Evolutionary conservation across 2,888 invertebrate genomes (phyloP), one percentile per base, ranked within the genome.

Genomic region (Philereme vetulata): DNA sequence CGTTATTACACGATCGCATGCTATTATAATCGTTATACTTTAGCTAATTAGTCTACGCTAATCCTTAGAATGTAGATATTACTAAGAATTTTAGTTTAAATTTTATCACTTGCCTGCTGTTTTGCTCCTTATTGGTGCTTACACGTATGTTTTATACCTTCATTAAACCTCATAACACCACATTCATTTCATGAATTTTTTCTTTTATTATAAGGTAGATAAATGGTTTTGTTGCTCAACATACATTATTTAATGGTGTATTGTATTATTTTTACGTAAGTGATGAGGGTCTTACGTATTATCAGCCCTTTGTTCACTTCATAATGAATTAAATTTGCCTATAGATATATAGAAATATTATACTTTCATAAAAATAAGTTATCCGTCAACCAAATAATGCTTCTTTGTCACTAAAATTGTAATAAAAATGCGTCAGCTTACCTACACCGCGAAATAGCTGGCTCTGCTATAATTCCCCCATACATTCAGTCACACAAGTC

Each of bases 371-470:
- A 47, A 52, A 38, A 10, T 21, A 57, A 42, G 32, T 34, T 46
- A 9, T 7, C 40, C 35, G 34, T 53, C 50, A 56, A 54, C 51
- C 35, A 60, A 58, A 64, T 56, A 55, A 52, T 10, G 56, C 56
- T 53, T 55, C 21, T 21, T 49, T 49, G 57, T 60, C 55, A 50
- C 55, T 60, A 53, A 61, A 43, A 61, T 53, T 58, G 58, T 56
- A 56, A 60, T 58, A 65, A 58, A 65, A 62, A 55, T 59, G 51
- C 57, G 53, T 49, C 59, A 56, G 49, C 63, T 66, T 59, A 62
- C 56, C 55, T 42, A 56, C 60, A 50, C 49, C 55, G 50, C 54
- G 50, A 57, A 62, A 63, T 57, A 47, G 56, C 63, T 64, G 48
- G 53, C 56, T 59, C 46, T 10, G 59, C 59, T 56, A 57, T 66